A percentile compares a stretch with the other conserved stretches of the same genome.
These are phyloP conservation scores for Mugil cephalus DNA, from an alignment of 2,113 vertebrate genomes.

Conservation along the genomic window DNA sequence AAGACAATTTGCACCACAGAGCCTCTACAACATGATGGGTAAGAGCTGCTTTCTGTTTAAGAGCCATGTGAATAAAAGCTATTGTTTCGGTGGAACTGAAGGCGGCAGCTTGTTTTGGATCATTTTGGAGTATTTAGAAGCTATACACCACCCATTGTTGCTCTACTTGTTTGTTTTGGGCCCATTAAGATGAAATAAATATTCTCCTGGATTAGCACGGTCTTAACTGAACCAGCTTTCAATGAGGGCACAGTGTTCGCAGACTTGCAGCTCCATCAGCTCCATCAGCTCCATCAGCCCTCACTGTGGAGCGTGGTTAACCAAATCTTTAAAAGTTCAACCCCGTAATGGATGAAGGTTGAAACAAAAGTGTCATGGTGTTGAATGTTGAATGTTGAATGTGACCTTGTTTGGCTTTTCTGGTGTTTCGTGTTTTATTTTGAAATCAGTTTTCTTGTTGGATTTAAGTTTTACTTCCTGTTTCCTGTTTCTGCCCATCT, in stretches of 20 bases:
- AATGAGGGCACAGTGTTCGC: background rate
- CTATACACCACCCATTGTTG: background rate
- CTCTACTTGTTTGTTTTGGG: background rate
- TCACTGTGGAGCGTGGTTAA: too few species aligned
- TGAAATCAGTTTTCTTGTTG: too few species aligned
- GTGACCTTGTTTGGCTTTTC: too few species aligned
- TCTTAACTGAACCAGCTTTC: background rate
- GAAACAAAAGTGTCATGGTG: too few species aligned
- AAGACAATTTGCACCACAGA: conserved; percentile 96
- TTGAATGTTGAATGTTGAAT: too few species aligned
- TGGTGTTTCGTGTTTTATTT: too few species aligned
- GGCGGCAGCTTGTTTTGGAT: background rate
- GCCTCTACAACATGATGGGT: conserved; percentile 99
- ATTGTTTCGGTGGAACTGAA: background rate
- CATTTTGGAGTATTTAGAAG: background rate
- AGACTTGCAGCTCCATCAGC: too few species aligned
- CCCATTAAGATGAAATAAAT: background rate
- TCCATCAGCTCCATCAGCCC: too few species aligned
- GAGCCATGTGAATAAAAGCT: background rate
- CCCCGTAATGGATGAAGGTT: too few species aligned
- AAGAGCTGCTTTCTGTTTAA: conserved; percentile 75
- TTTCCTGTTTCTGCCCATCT: too few species aligned
- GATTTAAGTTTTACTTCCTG: too few species aligned
- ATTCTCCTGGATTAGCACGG: background rate
- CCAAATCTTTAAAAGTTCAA: too few species aligned